Conservation (phyloP, 2,797 vertebrate genomes). For the Sebastes oblongus region DNA sequence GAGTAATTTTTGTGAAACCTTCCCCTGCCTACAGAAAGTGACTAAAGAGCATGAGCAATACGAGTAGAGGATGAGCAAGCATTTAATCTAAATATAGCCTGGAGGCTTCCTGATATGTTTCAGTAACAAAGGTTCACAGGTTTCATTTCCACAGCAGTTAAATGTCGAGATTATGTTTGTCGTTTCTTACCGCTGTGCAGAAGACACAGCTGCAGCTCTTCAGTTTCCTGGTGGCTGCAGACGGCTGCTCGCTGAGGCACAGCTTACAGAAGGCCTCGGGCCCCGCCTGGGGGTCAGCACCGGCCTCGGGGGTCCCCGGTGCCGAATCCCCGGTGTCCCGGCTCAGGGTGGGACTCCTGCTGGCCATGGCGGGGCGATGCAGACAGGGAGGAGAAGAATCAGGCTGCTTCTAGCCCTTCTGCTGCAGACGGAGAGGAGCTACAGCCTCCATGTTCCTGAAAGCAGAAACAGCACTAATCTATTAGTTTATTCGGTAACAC, state of each 20-base stretch:
- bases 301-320: not conserved
- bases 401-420: conserved; percentile 69
- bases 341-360: conserved; percentile 46
- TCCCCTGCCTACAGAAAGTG: not conserved
- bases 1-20: conserved; percentile 12
- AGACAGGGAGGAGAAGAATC: not conserved
- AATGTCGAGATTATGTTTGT: not conserved
- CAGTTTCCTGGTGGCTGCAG: conserved; percentile 85
- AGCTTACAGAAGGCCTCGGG: conserved; percentile 88
- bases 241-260: conserved; percentile 88
- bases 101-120: not conserved
- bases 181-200: conserved; percentile 86
- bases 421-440: conserved; percentile 49
- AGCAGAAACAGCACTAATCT: conserved; percentile 18
- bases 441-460: conserved; percentile 77
- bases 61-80: not conserved
- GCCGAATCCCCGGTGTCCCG: not conserved
- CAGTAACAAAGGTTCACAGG: not conserved
- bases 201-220: conserved; percentile 90
- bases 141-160: not conserved
- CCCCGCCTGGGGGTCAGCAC: not conserved
- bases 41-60: conserved; percentile 12
- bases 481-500: not conserved
- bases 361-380: conserved; percentile 55
- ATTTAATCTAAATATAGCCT: not conserved